A percentile compares a stretch with the other conserved stretches of the same genome.
Conservation (phyloP, 2,888 invertebrate species). For the Diarsia rubi region DNA sequence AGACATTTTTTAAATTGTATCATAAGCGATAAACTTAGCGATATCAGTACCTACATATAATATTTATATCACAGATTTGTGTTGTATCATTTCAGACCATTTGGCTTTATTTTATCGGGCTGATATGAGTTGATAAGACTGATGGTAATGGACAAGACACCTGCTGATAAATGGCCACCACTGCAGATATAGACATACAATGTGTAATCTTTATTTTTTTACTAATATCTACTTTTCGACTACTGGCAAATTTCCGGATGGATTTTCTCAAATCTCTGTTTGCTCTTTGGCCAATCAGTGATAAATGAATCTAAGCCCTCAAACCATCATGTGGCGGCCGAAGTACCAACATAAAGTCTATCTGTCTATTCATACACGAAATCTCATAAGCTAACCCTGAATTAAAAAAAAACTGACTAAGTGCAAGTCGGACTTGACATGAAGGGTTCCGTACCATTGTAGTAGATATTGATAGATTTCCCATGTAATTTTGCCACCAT, state of each 20-base stretch:
- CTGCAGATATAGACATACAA: neutral
- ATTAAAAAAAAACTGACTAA: too few relatives aligned
- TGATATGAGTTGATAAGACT: neutral
- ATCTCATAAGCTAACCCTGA: too few relatives aligned
- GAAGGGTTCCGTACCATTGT: too few relatives aligned
- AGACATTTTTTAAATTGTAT: neutral
- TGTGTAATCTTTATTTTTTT: too few relatives aligned
- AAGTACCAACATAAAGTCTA: too few relatives aligned
- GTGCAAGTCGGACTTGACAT: too few relatives aligned
- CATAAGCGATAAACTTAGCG: neutral
- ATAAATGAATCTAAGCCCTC: neutral
- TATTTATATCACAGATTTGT: conserved; percentile 1
- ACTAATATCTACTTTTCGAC: neutral
- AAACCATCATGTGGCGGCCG: neutral
- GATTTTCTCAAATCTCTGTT: neutral
- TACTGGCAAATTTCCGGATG: neutral
- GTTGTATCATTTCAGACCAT: neutral
- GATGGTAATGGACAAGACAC: neutral
- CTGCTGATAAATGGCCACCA: neutral
- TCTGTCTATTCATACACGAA: too few relatives aligned
- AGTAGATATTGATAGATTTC: too few relatives aligned
- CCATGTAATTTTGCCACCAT: too few relatives aligned
- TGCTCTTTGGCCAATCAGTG: neutral
- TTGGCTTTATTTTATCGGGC: neutral
- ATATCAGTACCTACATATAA: too few relatives aligned